These are phyloP conservation scores for Lepas anatifera DNA, from an alignment of 2,888 invertebrate species.

Conservation along the genomic window DNA sequence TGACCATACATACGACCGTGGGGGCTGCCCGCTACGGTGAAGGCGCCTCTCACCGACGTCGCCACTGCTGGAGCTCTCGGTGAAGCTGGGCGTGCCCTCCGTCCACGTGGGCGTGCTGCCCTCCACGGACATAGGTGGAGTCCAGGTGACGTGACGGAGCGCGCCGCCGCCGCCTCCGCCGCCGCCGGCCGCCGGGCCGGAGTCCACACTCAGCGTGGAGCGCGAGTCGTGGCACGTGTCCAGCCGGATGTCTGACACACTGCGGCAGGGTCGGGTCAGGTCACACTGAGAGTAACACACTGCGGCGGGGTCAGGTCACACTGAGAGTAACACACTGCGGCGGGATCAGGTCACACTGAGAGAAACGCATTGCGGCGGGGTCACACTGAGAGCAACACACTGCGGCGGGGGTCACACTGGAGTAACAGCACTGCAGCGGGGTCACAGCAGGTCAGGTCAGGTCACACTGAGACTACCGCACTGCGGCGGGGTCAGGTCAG, in stretches of 20 bases:
- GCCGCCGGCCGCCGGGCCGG: conserved; percentile 15
- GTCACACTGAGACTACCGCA: too few relatives aligned
- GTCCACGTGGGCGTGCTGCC: conserved; percentile 84
- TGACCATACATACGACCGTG: too few relatives aligned
- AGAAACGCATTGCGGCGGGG: too few relatives aligned
- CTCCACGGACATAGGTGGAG: conserved; percentile 25
- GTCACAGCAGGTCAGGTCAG: too few relatives aligned
- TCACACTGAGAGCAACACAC: too few relatives aligned
- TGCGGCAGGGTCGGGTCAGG: conserved; percentile 13
- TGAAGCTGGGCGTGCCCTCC: conserved; percentile 94
- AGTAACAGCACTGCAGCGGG: too few relatives aligned
- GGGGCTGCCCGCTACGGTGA: too few relatives aligned
- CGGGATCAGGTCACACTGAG: too few relatives aligned
- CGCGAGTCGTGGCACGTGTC: conserved; percentile 23
- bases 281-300: too few relatives aligned
- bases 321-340: too few relatives aligned
- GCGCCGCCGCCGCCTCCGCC: neutral
- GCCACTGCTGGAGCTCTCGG: conserved; percentile 73
- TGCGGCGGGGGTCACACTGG: too few relatives aligned
- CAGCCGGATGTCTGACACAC: conserved; percentile 25
- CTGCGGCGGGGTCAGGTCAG: neutral
- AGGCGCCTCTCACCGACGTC: conserved; percentile 25
- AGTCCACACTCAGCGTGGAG: conserved; percentile 25
- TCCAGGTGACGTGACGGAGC: conserved; percentile 24
- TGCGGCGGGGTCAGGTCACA: neutral